These are phyloP conservation scores for Sinocyclocheilus anshuiensis DNA, from an alignment of 2,113 vertebrate genomes.

Conservation along the genomic window DNA sequence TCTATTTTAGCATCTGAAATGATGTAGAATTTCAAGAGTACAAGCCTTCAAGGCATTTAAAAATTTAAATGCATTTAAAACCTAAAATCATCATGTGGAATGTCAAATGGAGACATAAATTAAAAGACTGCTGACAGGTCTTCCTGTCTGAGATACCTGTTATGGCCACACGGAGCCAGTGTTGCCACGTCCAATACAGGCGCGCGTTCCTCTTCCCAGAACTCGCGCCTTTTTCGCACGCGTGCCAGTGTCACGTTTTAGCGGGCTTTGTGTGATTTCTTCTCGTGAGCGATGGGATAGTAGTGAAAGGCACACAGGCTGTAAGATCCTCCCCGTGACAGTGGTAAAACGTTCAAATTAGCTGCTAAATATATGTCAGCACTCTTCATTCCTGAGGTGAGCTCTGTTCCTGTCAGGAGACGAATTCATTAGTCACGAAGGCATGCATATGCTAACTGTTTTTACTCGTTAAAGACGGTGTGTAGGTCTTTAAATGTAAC, in stretches of 20 bases:
- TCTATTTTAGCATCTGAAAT: not conserved
- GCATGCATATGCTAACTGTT: not conserved
- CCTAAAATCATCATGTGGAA: not conserved
- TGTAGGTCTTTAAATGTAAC: not conserved
- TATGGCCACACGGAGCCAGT: slow-evolving; percentile 70
- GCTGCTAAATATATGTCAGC: not conserved
- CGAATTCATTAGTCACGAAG: not conserved
- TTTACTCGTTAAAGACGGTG: not conserved
- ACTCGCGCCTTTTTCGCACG: not conserved
- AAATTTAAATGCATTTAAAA: not conserved
- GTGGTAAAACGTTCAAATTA: not conserved
- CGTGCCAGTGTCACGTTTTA: not conserved
- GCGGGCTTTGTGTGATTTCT: not conserved
- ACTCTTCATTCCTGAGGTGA: slow-evolving; percentile 10
- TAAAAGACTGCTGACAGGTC: not conserved
- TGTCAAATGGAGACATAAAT: slow-evolving; percentile 2
- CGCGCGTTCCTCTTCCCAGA: not conserved
- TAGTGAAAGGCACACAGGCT: not conserved
- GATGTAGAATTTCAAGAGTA: not conserved
- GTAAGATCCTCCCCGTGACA: not conserved
- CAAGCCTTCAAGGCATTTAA: not conserved
- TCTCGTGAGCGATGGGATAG: not conserved
- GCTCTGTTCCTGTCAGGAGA: not conserved
- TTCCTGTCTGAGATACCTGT: not conserved
- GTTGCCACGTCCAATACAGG: slow-evolving; percentile 64